Evolutionary conservation across 2,888 invertebrate genomes (phyloP), one percentile per base, ranked within the genome.

Genomic region (Petrolisthes manimaculis): DNA sequence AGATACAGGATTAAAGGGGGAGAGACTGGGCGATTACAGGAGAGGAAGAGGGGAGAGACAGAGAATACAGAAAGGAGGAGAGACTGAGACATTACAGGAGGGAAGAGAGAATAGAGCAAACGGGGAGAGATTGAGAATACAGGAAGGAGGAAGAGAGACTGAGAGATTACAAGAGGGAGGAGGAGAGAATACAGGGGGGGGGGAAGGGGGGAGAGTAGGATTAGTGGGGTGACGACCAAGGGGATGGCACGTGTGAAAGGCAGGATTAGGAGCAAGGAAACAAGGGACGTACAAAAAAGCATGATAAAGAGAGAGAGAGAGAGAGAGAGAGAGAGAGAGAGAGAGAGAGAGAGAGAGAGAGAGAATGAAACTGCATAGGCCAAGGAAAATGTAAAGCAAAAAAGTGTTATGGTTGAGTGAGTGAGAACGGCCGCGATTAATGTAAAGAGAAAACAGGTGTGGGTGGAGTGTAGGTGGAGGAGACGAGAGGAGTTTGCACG

Each of bases 191-290:
- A 55, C 79, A 79, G 24, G 75, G 24, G 75, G n/a, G n/a, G 75
- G 24, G 75, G 75, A n/a, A 21, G 55, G 80, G 55, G 55, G 80
- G 51, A n/a, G 61, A 55, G 80, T 18, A 61, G 80, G 51, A 21
- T 24, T 24, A 51, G 77, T 24, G 51, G 77, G 77, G 51, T 18
- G 77, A 51, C 37, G 77, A 77, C 37, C 37, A 51, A 51, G 77
- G 51, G 77, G 77, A 37, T 24, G 8, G 74, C 6, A 14, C 37
- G 24, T 37, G 51, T 14, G 74, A n/a, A 14, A 51, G 24, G 14
- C 8, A 51, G 77, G 51, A 6, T 24, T 18, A 77, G 18, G 77
- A 51, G 51, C 1, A 51, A 14, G 37, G 24, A 77, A 77, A 14
- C 14, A n/a, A 9, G 51, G 51, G 5, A 75, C 9, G 12, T 61